These are phyloP conservation scores for Spilosoma lubricipeda DNA, from an alignment of 2,888 invertebrate genomes.

Conservation along the genomic window DNA sequence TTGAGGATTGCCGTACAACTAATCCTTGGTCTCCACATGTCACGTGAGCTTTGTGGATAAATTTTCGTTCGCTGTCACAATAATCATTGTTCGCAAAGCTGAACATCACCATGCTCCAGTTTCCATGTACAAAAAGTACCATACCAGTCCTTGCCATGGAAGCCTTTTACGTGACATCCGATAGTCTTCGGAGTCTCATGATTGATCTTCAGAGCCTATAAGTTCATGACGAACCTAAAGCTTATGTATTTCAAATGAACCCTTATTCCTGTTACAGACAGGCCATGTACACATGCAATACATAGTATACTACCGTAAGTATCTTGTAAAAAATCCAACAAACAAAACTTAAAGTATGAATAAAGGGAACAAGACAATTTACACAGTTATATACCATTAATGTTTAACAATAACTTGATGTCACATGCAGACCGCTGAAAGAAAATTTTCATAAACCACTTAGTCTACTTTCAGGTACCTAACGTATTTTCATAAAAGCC, in stretches of 20 bases:
- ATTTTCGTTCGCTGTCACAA: not conserved
- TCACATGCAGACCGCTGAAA: not conserved
- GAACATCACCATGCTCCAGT: not conserved
- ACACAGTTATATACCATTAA: not conserved
- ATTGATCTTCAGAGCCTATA: not conserved
- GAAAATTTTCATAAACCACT: not conserved
- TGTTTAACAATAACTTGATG: not conserved
- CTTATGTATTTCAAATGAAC: not conserved
- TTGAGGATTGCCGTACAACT: not conserved
- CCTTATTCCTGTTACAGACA: not conserved
- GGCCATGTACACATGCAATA: not conserved
- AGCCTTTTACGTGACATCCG: not conserved
- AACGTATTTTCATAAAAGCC: conserved; percentile 60
- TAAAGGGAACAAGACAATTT: not conserved
- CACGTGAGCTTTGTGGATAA: not conserved
- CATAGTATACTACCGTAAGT: not conserved
- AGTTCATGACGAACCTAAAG: too few relatives aligned
- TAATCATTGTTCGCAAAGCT: not conserved
- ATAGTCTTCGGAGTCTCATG: not conserved
- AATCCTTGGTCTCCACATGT: not conserved
- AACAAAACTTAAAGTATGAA: not conserved
- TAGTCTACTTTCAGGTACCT: conserved; percentile 6
- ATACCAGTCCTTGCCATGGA: not conserved
- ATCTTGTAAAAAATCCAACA: not conserved
- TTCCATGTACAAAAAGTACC: not conserved